A percentile compares a stretch with the other conserved stretches of the same genome.
Evolutionary conservation across 2,113 vertebrate genomes (phyloP).

Genomic region (Herpetotheres cachinnans): DNA sequence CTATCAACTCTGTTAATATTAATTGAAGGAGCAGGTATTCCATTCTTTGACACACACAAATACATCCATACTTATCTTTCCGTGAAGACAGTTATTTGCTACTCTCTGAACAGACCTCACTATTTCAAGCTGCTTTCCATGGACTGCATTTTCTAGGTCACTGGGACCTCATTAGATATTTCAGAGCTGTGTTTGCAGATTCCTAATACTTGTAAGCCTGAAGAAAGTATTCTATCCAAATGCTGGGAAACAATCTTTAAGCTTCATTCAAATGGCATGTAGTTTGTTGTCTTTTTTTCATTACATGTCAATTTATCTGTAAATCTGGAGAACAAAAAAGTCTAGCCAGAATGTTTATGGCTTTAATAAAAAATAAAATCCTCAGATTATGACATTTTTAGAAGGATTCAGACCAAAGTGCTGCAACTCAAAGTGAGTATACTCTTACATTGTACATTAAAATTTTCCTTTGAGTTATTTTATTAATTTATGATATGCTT

Average conservation of each 20-base stretch:
- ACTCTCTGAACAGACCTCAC: background rate
- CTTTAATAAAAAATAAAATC: conserved; percentile 42
- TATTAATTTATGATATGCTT: background rate
- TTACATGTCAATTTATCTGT: conserved; percentile 11
- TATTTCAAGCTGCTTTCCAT: background rate
- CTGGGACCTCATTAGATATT: conserved; percentile 55
- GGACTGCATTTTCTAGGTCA: conserved; percentile 57
- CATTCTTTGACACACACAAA: background rate
- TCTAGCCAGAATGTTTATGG: background rate
- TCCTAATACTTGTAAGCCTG: conserved; percentile 53
- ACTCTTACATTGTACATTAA: background rate
- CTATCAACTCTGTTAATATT: background rate
- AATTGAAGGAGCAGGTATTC: background rate
- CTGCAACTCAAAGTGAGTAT: background rate
- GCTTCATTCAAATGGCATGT: conserved; percentile 16
- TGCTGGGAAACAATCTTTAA: conserved; percentile 12
- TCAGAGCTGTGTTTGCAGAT: conserved; percentile 38
- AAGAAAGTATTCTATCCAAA: conserved; percentile 45
- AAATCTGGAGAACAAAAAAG: background rate
- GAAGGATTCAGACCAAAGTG: background rate
- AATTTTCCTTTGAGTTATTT: background rate
- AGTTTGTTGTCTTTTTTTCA: conserved; percentile 19
- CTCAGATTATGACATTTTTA: conserved; percentile 24
- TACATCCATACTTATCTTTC: background rate
- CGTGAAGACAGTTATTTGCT: background rate